A percentile compares a stretch with the other conserved stretches of the same genome.
phyloP scores from a whole-genome alignment of 2,113 vertebrate genomes.

The Phaethornis superciliosus region DNA sequence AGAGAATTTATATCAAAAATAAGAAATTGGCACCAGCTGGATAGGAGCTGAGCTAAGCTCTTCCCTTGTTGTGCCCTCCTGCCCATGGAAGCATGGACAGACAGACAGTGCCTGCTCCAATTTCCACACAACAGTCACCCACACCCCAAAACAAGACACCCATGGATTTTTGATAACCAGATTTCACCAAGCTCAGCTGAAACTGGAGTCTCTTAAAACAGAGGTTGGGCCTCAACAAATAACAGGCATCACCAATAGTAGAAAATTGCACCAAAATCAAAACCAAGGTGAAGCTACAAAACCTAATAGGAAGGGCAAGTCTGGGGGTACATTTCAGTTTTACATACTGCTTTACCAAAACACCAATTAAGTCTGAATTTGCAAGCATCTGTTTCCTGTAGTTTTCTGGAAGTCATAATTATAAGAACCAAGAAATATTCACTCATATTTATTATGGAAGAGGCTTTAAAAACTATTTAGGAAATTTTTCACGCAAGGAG shows the following conservation, averaged over 20 bases:
- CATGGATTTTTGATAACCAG: background rate
- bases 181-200: background rate
- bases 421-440: background rate
- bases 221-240: background rate
- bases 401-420: background rate
- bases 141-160: fast-evolving
- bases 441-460: background rate
- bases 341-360: background rate
- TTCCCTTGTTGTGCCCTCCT: background rate
- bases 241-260: background rate
- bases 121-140: background rate
- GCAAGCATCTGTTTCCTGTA: background rate
- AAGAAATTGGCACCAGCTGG: background rate
- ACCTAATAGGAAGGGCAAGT: background rate
- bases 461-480: background rate
- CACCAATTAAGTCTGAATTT: background rate
- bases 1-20: background rate
- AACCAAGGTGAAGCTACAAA: background rate
- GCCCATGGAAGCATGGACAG: fast-evolving
- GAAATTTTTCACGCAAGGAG: background rate
- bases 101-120: fast-evolving
- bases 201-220: background rate
- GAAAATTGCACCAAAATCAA: background rate
- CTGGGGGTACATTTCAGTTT: background rate
- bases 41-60: background rate